These are phyloP conservation scores for Lathronympha strigana DNA, from an alignment of 2,888 invertebrate species.

Conservation along the genomic window DNA sequence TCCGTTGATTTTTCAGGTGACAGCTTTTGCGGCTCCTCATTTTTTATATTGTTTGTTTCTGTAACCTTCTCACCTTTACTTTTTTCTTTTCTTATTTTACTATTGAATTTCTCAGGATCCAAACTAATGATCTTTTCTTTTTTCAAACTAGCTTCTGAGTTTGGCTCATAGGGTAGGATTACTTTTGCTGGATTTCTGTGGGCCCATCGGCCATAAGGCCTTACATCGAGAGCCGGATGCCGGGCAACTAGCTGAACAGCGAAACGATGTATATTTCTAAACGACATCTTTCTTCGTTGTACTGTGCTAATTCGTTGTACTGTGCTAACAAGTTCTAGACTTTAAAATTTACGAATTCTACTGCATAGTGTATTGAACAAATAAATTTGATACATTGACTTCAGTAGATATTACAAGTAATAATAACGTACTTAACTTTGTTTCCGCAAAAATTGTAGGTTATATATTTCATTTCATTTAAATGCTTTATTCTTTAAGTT, in stretches of 20 bases:
- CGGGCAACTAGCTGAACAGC: constrained; percentile 49
- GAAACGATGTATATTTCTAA: constrained; percentile 48
- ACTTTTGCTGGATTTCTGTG: constrained; percentile 81
- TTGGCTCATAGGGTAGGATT: constrained; percentile 74
- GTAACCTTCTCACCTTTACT: constrained; percentile 32
- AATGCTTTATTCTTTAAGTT: not conserved
- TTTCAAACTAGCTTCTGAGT: constrained; percentile 60
- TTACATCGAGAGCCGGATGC: constrained; percentile 47
- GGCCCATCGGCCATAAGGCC: constrained; percentile 76
- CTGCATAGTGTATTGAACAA: not conserved
- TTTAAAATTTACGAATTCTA: not conserved
- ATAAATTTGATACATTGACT: not conserved
- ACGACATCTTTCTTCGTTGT: constrained; percentile 47
- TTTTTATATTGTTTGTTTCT: not conserved
- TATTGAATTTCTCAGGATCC: constrained; percentile 51
- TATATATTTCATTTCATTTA: not conserved
- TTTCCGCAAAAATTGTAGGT: not conserved
- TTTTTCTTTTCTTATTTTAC: constrained; percentile 51
- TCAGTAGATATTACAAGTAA: not conserved
- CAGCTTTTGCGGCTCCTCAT: constrained; percentile 32
- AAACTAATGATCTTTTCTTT: constrained; percentile 73
- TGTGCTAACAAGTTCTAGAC: not conserved
- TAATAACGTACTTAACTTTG: not conserved
- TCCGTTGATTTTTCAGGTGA: constrained; percentile 53
- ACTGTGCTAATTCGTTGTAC: not conserved